phyloP scores from a whole-genome alignment of 2,113 vertebrate species.

The Psephotus haematonotus region DNA sequence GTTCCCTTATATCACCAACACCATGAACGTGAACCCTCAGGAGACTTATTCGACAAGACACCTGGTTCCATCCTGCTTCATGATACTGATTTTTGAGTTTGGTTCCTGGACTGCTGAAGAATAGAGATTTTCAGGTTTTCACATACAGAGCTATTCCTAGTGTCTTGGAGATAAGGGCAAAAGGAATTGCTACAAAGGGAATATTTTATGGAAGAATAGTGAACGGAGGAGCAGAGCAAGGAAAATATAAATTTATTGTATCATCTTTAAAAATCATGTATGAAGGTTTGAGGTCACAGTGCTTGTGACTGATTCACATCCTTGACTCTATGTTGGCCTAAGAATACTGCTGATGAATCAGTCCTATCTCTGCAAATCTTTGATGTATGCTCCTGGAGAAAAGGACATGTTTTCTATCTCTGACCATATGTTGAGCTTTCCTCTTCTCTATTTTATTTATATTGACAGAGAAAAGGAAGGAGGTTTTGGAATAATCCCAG shows the following conservation, averaged over 20 bases:
- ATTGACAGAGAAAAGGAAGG: not conserved
- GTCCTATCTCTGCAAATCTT: not conserved
- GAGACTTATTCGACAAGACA: not conserved
- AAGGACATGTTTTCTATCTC: not conserved
- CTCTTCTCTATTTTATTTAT: not conserved
- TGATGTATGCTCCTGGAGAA: not conserved
- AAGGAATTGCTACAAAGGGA: not conserved
- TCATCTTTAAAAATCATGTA: not conserved
- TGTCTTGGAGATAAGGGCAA: not conserved
- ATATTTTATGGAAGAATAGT: not conserved
- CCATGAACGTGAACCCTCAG: not conserved
- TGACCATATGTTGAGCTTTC: conserved; percentile 13
- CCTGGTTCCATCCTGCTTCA: not conserved
- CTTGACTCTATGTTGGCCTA: not conserved
- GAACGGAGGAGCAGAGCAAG: not conserved
- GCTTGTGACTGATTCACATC: not conserved
- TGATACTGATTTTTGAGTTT: not conserved
- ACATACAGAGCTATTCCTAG: not conserved
- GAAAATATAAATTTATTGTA: not conserved
- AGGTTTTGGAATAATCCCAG: conserved; percentile 44
- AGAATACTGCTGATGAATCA: not conserved
- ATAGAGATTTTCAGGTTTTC: not conserved
- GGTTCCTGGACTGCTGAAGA: not conserved
- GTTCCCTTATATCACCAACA: not conserved
- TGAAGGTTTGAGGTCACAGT: not conserved